A percentile compares a stretch with the other conserved stretches of the same genome.
phyloP scores from a whole-genome alignment of 2,113 vertebrate genomes.

The Bubalus kerabau region DNA sequence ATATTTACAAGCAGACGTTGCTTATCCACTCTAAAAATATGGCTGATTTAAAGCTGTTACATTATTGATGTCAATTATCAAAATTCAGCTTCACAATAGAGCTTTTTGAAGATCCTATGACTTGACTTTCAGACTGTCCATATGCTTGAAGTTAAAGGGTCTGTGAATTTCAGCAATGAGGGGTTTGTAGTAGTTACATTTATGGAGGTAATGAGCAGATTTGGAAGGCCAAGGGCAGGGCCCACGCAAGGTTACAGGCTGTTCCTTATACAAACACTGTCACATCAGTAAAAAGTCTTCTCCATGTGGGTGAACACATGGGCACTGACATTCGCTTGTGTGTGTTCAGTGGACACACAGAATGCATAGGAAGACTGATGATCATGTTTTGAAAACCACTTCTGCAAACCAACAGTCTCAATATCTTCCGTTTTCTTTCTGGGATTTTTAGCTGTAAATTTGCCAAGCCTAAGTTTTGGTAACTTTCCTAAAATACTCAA shows the following conservation, averaged over 20 bases:
- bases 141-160: slow-evolving; percentile 60
- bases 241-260: not conserved
- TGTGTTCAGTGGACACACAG: not conserved
- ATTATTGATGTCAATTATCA: slow-evolving; percentile 79
- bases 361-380: not conserved
- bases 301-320: not conserved
- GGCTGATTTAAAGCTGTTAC: slow-evolving; percentile 76
- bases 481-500: not conserved
- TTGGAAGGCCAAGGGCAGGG: not conserved
- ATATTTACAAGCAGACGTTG: slow-evolving; percentile 83
- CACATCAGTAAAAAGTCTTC: not conserved
- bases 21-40: slow-evolving; percentile 73
- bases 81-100: slow-evolving; percentile 71
- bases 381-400: not conserved
- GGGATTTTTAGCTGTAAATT: not conserved
- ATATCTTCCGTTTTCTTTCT: not conserved
- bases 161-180: slow-evolving; percentile 50
- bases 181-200: slow-evolving; percentile 27
- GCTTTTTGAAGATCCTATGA: slow-evolving; percentile 72
- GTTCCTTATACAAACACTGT: not conserved
- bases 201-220: slow-evolving; percentile 22
- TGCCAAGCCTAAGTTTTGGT: not conserved
- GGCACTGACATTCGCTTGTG: not conserved
- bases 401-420: not conserved
- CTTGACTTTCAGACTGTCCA: slow-evolving; percentile 63